phyloP scores from a whole-genome alignment of 2,113 vertebrate species.

The Amazona guildingii region DNA sequence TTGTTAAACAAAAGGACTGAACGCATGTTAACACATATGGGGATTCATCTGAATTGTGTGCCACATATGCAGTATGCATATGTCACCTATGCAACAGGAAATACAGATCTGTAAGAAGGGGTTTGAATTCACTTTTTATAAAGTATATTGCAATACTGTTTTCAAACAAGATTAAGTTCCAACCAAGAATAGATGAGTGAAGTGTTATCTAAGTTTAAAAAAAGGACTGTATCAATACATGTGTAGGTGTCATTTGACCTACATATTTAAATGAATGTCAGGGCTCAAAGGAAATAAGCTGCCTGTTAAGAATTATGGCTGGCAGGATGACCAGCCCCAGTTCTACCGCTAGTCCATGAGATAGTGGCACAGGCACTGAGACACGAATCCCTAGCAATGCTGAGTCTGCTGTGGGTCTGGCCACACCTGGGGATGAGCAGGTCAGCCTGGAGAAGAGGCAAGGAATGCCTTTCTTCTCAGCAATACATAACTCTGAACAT shows the following conservation, averaged over 20 bases:
- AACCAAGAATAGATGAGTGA: accelerated
- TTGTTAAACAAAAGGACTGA: background rate
- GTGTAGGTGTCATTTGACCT: background rate
- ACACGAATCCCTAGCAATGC: background rate
- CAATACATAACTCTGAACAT: background rate
- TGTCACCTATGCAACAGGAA: background rate
- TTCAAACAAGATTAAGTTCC: background rate
- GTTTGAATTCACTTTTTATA: background rate
- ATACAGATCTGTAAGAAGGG: background rate
- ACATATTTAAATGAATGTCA: background rate
- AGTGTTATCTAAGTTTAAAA: background rate
- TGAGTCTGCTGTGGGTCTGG: background rate
- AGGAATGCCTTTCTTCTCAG: background rate
- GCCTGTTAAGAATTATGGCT: background rate
- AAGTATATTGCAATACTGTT: background rate
- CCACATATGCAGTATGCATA: background rate
- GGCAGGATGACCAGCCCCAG: background rate
- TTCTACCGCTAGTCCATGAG: background rate
- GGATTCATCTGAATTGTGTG: background rate
- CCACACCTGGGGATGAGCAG: background rate
- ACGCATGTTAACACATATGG: background rate
- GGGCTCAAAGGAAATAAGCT: background rate
- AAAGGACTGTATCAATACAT: background rate
- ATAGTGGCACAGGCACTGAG: accelerated
- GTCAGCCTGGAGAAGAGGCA: background rate